phyloP scores from a whole-genome alignment of 2,113 vertebrate genomes.

The Gnathonemus echidnorhynchus region DNA sequence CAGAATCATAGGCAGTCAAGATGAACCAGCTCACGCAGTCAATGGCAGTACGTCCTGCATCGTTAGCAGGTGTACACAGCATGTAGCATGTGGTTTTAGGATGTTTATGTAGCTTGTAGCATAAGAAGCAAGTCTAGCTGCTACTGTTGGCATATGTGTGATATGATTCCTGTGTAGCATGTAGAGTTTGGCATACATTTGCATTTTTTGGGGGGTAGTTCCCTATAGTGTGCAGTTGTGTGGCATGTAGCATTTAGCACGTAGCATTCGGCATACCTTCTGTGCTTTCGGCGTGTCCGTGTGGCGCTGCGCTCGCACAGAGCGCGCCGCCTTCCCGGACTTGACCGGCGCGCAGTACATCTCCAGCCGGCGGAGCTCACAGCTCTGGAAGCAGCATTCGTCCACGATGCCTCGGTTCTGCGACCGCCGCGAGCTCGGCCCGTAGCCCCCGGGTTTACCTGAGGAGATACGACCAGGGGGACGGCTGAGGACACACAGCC shows the following conservation, averaged over 20 bases:
- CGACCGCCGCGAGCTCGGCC: conserved; percentile 78
- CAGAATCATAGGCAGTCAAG: neutral
- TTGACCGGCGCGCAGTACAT: conserved; percentile 97
- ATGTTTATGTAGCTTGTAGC: neutral
- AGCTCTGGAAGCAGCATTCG: conserved; percentile 98
- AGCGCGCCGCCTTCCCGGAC: conserved; percentile 77
- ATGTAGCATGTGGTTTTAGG: neutral
- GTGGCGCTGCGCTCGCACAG: conserved; percentile 87
- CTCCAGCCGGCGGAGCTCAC: conserved; percentile 89
- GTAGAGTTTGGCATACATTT: neutral
- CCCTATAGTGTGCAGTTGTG: neutral
- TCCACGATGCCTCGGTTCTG: conserved; percentile 89
- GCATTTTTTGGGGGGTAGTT: neutral
- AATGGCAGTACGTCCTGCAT: neutral
- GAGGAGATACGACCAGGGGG: conserved; percentile 17
- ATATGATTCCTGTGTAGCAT: neutral
- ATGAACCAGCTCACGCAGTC: neutral
- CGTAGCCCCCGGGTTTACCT: conserved; percentile 94
- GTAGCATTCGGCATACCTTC: conserved; percentile 63
- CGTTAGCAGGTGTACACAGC: neutral
- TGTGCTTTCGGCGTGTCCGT: conserved; percentile 84
- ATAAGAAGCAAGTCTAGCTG: neutral
- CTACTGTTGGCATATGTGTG: neutral
- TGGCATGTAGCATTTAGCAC: neutral
- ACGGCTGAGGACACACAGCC: neutral